A percentile compares a stretch with the other conserved stretches of the same genome.
phyloP scores from a whole-genome alignment of 2,797 vertebrate species.

The Rallus crepitans region DNA sequence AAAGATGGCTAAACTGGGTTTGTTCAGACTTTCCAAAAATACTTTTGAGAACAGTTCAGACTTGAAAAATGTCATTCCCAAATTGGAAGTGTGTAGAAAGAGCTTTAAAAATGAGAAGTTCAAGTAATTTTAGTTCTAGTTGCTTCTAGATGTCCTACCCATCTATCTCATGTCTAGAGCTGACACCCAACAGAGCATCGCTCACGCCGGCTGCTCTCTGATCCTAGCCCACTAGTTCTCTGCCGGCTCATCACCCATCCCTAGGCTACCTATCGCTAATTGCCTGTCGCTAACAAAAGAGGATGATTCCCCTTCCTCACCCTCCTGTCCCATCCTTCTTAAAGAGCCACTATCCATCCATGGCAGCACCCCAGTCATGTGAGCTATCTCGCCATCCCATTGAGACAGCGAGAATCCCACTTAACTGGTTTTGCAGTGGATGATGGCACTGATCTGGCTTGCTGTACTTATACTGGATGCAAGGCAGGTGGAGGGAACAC shows the following conservation, averaged over 20 bases:
- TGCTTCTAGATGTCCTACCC: neutral
- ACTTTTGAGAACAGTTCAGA: constrained; percentile 29
- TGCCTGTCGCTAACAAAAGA: neutral
- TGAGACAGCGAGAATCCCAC: too few species aligned
- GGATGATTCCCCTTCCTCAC: fast-evolving
- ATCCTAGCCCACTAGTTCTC: neutral
- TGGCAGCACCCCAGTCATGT: neutral
- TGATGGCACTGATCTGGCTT: neutral
- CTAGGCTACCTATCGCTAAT: neutral
- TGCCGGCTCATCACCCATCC: neutral
- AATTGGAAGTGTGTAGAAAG: constrained; percentile 28
- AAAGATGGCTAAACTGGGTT: constrained; percentile 36
- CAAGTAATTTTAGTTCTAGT: constrained; percentile 40
- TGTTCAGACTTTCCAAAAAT: constrained; percentile 57
- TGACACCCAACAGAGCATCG: neutral
- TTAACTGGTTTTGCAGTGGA: neutral
- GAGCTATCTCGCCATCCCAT: too few species aligned
- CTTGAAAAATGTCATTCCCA: constrained; percentile 55
- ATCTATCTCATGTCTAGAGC: neutral
- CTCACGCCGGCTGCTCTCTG: neutral
- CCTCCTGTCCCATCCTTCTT: neutral
- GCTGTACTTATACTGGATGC: neutral
- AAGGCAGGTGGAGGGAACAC: neutral
- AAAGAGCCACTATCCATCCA: neutral
- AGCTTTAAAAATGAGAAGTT: constrained; percentile 41